Evolutionary conservation across 1,140 invertebrate species (phyloP).

Genomic region (Lucilia sericata): DNA sequence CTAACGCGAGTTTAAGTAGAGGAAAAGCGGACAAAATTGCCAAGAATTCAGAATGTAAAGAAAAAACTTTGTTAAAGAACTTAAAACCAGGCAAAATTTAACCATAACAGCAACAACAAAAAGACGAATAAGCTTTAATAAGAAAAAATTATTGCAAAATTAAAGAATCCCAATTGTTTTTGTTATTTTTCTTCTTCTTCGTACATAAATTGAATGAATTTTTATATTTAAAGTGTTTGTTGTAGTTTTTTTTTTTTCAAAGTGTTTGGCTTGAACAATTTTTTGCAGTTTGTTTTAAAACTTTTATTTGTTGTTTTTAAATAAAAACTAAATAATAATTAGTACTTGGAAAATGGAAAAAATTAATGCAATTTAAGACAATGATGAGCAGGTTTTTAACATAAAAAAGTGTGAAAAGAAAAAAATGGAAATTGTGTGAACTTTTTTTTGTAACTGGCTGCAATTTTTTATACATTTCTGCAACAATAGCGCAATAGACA

Average conservation of each 20-base stretch:
- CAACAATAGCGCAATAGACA: neutral
- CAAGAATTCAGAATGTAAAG: neutral
- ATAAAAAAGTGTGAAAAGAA: neutral
- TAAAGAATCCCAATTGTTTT: neutral
- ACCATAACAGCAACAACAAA: neutral
- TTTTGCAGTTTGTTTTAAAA: neutral
- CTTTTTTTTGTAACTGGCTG: neutral
- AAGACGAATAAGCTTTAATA: neutral
- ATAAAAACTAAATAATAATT: neutral
- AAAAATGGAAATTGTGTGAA: neutral
- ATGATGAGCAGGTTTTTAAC: neutral
- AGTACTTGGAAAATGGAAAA: neutral
- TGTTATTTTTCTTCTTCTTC: neutral
- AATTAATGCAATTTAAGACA: neutral
- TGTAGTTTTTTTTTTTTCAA: neutral
- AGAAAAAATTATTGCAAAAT: slow-evolving; percentile 8
- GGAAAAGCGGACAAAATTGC: neutral
- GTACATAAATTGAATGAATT: neutral
- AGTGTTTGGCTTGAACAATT: neutral
- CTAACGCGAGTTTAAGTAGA: slow-evolving; percentile 23
- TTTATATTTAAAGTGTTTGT: neutral
- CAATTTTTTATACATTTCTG: neutral
- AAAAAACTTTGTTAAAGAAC: neutral
- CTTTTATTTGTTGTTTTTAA: neutral
- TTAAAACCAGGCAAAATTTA: neutral